Evolutionary conservation across 1,140 invertebrate genomes (phyloP).

Genomic region (Meloidogyne hapla): DNA sequence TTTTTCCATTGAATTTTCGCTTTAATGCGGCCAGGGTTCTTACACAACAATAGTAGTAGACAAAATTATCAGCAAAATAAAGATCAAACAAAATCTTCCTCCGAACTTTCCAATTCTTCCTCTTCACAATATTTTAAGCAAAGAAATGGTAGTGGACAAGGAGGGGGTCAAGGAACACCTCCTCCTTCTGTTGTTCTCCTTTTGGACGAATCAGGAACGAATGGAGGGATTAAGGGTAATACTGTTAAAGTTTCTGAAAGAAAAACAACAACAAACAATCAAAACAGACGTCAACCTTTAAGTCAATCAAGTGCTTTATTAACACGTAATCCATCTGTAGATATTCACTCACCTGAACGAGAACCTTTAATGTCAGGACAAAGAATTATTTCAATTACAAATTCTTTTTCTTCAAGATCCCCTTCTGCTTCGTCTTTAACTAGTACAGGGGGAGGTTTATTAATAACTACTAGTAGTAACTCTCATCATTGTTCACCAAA

Average conservation of each 20-base stretch:
- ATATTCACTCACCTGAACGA: conserved; percentile 13
- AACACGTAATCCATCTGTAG: conserved; percentile 5
- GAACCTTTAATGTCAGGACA: conserved; percentile 4
- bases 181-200: conserved; percentile 13
- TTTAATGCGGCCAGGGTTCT: not conserved
- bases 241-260: not conserved
- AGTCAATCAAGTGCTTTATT: conserved; percentile 6
- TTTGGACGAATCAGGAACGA: not conserved
- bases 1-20: not conserved
- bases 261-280: not conserved
- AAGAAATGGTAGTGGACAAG: not conserved
- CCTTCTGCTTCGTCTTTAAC: conserved; percentile 20
- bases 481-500: conserved; percentile 25
- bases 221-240: not conserved
- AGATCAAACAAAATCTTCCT: not conserved
- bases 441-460: not conserved
- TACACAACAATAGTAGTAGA: not conserved
- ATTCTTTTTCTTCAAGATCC: conserved; percentile 14
- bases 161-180: not conserved
- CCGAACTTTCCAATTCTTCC: not conserved
- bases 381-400: not conserved
- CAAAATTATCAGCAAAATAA: not conserved
- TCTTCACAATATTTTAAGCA: conserved; percentile 1
- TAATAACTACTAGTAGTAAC: not conserved
- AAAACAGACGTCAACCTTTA: not conserved